These are phyloP conservation scores for Chamaea fasciata DNA, from an alignment of 2,113 vertebrate genomes.

Conservation along the genomic window DNA sequence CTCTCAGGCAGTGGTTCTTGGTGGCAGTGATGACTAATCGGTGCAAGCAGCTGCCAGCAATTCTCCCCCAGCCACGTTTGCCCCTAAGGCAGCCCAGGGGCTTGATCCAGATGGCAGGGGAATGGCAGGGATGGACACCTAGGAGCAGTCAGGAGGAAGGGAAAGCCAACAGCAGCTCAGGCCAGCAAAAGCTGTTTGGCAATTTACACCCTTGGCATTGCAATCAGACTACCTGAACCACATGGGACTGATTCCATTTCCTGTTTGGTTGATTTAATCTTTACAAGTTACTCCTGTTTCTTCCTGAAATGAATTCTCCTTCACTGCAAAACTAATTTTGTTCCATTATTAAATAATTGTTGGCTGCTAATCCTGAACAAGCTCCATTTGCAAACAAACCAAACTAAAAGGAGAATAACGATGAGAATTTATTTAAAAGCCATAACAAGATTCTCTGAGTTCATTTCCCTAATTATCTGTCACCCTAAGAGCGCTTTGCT, in stretches of 20 bases:
- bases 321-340: conserved; percentile 26
- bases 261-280: conserved; percentile 37
- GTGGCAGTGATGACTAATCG: neutral
- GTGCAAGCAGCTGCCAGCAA: neutral
- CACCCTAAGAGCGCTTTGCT: neutral
- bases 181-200: neutral
- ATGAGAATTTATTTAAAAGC: neutral
- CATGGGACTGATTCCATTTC: neutral
- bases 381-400: neutral
- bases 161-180: neutral
- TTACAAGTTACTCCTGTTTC: conserved; percentile 20
- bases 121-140: neutral
- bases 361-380: conserved; percentile 1
- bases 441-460: neutral
- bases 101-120: neutral
- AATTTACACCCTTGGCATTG: conserved; percentile 15
- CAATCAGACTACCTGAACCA: neutral
- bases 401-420: neutral
- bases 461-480: neutral
- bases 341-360: conserved; percentile 25
- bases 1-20: neutral
- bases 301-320: conserved; percentile 36
- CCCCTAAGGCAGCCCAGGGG: neutral
- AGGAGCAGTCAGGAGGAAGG: neutral
- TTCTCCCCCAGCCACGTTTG: neutral